Percentiles rank a stretch among this genome's conserved stretches.
phyloP scores from a whole-genome alignment of 2,797 vertebrate species.

The Leuciscus waleckii region DNA sequence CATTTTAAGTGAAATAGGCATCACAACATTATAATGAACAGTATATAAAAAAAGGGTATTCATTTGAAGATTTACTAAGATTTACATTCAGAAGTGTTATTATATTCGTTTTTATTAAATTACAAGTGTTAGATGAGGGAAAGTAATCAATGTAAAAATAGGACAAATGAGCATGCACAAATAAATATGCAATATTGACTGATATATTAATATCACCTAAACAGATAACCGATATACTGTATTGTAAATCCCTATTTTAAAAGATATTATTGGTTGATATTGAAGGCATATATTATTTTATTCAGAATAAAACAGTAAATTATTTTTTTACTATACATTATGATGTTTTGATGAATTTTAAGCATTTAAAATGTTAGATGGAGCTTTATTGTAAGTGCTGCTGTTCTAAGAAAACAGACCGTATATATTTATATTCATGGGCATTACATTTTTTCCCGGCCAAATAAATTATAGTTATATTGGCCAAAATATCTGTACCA shows the following conservation, averaged over 20 bases:
- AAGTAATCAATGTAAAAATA: not conserved
- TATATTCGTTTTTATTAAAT: not conserved
- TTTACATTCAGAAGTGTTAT: not conserved
- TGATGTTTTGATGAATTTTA: not conserved
- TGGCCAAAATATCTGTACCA: conserved; percentile 6
- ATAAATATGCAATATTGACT: not conserved
- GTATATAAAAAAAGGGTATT: not conserved
- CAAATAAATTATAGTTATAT: not conserved
- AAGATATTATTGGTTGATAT: not conserved
- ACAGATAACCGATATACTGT: not conserved
- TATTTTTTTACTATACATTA: not conserved
- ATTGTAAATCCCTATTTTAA: not conserved
- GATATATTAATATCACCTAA: not conserved
- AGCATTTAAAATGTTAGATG: not conserved
- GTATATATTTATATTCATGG: not conserved
- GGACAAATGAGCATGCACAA: not conserved
- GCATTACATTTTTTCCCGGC: not conserved
- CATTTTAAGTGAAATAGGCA: not conserved
- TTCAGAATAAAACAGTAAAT: not conserved
- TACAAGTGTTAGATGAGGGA: not conserved
- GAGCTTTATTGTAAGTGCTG: not conserved
- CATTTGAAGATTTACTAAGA: not conserved
- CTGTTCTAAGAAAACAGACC: not conserved
- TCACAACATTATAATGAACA: not conserved
- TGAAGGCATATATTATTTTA: not conserved